Base-by-base conservation (phyloP, 1,140 invertebrate genomes). In the Teleogryllus occipitalis region DNA sequence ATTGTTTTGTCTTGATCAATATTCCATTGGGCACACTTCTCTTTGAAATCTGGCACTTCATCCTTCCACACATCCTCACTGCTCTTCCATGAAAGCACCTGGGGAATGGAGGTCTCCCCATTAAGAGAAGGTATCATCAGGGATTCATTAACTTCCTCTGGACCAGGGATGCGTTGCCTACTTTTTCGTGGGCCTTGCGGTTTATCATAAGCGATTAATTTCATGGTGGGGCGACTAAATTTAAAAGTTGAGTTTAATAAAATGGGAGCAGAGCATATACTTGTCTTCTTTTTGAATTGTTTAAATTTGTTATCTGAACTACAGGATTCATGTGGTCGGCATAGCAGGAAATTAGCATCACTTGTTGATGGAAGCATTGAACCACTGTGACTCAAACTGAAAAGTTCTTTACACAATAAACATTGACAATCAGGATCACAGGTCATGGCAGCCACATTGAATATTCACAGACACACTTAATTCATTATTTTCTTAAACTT, bases 351-450 rank as follows among this genome's bases (percentile, higher is more conserved):
- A 72, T 79, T 79, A 47, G 74, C 73, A 15, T 47, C 22, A 47
- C 73, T 48, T 18, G n/a, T 74, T 18, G n/a, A 46, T 7, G 21
- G 7, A 8, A 46, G 21, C 22, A 21, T 8, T 12, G 73, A 74
- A 49, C 5, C 73, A 8, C 8, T 21, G 12, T 8, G 78, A 15
- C 1, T 8, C 10, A 79, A 74, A 49, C 39, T 86, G 80, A 87
- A 87, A 80, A 91, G 84, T 83, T 90, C 89, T 78, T 88, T 86
- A 82, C 90, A 91, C 81, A 91, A 85, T 82, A 89, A 86, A 84
- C 90, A 91, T 77, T 84, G 85, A 83, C 90, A 91, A 76, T 87
- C 72, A 2, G 65, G 4, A n/a, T 87, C 83, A 86, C 87, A 80
- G 85, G 84, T 84, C 88, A 89, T 85, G 87, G n/a, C 48, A 18